Percentiles rank a stretch among this genome's conserved stretches.
Evolutionary conservation across 2,888 invertebrate species (phyloP).

Genomic region (Cyrtodaria siliqua): DNA sequence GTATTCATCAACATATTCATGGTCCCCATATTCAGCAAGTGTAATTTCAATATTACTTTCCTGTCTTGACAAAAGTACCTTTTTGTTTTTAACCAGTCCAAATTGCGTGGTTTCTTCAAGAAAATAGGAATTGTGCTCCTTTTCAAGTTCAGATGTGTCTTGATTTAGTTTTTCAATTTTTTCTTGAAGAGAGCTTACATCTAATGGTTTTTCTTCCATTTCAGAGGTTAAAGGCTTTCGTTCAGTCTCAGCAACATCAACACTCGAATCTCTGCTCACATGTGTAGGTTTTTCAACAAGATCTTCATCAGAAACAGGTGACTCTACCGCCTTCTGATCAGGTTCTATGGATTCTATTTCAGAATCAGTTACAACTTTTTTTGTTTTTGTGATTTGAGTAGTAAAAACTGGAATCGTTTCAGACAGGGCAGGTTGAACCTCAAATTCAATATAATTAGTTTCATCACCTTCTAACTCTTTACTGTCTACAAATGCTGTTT

Average conservation of each 20-base stretch:
- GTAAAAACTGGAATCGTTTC: too few relatives aligned
- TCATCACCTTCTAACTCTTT: not conserved
- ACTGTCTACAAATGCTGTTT: not conserved
- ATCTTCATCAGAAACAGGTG: slow-evolving; percentile 69
- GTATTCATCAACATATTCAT: slow-evolving; percentile 36
- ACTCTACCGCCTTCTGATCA: not conserved
- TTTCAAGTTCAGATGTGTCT: slow-evolving; percentile 4
- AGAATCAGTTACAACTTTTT: too few relatives aligned
- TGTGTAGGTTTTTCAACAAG: slow-evolving; percentile 68
- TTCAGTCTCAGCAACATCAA: slow-evolving; percentile 11
- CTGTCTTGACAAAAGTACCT: slow-evolving; percentile 55
- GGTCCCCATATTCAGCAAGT: slow-evolving; percentile 57
- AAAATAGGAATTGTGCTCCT: slow-evolving; percentile 37
- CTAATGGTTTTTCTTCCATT: too few relatives aligned
- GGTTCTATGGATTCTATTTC: too few relatives aligned
- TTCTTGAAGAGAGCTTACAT: too few relatives aligned
- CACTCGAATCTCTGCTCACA: slow-evolving; percentile 51
- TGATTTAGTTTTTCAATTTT: not conserved
- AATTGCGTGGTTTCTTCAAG: slow-evolving; percentile 12
- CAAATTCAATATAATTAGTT: not conserved
- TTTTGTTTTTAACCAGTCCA: slow-evolving; percentile 36
- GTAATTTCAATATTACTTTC: slow-evolving; percentile 66
- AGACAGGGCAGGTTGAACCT: too few relatives aligned
- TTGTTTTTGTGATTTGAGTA: too few relatives aligned
- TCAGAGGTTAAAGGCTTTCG: too few relatives aligned